Base-by-base conservation (phyloP, 2,888 invertebrate genomes). In the Orthonychiurus folsomi region DNA sequence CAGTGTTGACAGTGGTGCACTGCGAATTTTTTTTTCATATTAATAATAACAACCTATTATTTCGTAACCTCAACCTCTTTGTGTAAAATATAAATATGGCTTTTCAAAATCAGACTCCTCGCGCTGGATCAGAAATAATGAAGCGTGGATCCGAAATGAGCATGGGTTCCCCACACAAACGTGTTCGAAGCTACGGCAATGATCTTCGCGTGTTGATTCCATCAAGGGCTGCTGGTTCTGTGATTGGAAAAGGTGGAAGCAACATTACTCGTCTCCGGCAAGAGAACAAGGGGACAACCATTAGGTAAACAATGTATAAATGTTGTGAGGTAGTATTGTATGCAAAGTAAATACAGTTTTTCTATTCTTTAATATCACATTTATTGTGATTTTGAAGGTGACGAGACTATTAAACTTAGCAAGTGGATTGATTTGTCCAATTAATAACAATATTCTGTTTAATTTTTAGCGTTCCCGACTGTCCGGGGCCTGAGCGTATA, bases 381-480 rank as follows among this genome's bases (percentile, higher is more conserved):
- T n/a, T n/a, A n/a, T n/a, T n/a, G n/a, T n/a, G n/a, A n/a, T n/a
- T n/a, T n/a, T n/a, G n/a, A n/a, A n/a, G n/a, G n/a, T n/a, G n/a
- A n/a, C n/a, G n/a, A n/a, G n/a, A n/a, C n/a, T n/a, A n/a, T n/a
- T n/a, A n/a, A n/a, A n/a, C n/a, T n/a, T n/a, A n/a, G n/a, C n/a
- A n/a, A n/a, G n/a, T n/a, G n/a, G n/a, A n/a, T n/a, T n/a, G n/a
- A n/a, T n/a, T n/a, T n/a, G n/a, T n/a, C n/a, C n/a, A n/a, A n/a
- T n/a, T n/a, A n/a, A n/a, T n/a, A n/a, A n/a, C n/a, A n/a, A n/a
- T n/a, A n/a, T n/a, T n/a, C n/a, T n/a, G n/a, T n/a, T n/a, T n/a
- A n/a, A n/a, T n/a, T n/a, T n/a, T n/a, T n/a, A 93, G 93, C 86
- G 94, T 99, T 88, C 97, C 97, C 86, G 99, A 99, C 90, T 95